Evolutionary conservation across 2,113 vertebrate genomes (phyloP).

Genomic region (Pseudois nayaur): DNA sequence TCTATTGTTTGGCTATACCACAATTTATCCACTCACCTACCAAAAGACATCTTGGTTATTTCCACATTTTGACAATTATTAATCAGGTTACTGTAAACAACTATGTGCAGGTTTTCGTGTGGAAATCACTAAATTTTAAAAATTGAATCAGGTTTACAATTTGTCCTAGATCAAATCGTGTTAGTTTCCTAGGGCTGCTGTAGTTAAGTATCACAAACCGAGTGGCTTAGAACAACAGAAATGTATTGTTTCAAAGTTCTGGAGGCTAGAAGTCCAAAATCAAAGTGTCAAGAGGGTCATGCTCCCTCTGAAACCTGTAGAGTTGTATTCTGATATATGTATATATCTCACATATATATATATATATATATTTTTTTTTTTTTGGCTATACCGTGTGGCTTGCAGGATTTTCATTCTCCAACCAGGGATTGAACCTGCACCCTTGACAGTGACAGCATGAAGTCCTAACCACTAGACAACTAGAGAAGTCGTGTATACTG

Average conservation of each 20-base stretch:
- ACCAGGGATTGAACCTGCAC: neutral
- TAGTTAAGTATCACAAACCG: neutral
- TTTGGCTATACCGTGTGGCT: fast-evolving
- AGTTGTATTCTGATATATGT: neutral
- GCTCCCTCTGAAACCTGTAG: neutral
- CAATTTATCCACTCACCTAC: neutral
- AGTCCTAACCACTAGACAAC: neutral
- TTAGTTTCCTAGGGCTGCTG: neutral
- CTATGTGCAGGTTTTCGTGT: neutral
- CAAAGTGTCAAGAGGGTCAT: neutral
- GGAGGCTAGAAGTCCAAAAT: neutral
- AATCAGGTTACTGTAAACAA: neutral
- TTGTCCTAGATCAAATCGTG: neutral
- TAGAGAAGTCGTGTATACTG: neutral
- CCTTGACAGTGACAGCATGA: neutral
- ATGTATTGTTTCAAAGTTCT: neutral
- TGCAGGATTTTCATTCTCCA: neutral
- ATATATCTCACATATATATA: neutral
- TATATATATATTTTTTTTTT: too few relatives aligned
- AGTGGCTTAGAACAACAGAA: neutral
- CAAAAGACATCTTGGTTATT: neutral
- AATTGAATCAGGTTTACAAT: neutral
- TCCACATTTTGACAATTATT: neutral
- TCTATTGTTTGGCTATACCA: neutral
- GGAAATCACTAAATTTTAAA: neutral